Base-by-base conservation (phyloP, 2,113 vertebrate genomes). In the Carassius gibelio region DNA sequence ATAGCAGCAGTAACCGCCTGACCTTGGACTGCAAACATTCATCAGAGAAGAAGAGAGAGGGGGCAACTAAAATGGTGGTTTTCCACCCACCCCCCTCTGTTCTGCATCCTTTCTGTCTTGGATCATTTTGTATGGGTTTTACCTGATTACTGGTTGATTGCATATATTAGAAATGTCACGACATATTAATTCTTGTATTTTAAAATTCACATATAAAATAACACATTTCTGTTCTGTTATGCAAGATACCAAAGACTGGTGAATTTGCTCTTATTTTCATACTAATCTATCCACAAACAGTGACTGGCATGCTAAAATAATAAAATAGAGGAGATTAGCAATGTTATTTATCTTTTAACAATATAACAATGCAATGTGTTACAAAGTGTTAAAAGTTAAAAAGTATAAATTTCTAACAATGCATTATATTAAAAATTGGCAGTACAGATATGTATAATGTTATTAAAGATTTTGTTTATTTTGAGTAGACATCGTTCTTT, bases 31-130 rank as follows among this genome's bases (percentile, higher is more conserved):
- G 79, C 30, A 23, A 61, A 77, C 68, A 81, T 87, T 74, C 66
- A 62, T 85, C 50, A 84, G 50, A 66, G 62, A 81, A 17, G 52
- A 61, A 86, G 45, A 45, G 30, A 23, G 62, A 61, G 17, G 14
- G 66, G 59, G 78, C 19, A 74, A 14, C 74, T 89, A 83, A 88
- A 89, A 85, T 87, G 85, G 85, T 82, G 77, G 82, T 55, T n/a
- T 23, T 52, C 8, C 10, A 82, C 13, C 72, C 13, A 15, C 38
- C 19, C 61, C 26, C 13, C 34, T 8, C 21, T 68, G 5, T 8
- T 71, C 45, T 21, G 45, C 6, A 64, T 64, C 8, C n/a, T 36
- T 85, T 61, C 13, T 48, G 42, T 21, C 9, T 64, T 81, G 19
- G 8, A 15, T 50, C 34, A 34, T 68, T 68, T 55, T 38, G 68